Evolutionary conservation across 2,797 vertebrate genomes (phyloP), one percentile per base, ranked within the genome.

Genomic region (Thaleichthys pacificus): DNA sequence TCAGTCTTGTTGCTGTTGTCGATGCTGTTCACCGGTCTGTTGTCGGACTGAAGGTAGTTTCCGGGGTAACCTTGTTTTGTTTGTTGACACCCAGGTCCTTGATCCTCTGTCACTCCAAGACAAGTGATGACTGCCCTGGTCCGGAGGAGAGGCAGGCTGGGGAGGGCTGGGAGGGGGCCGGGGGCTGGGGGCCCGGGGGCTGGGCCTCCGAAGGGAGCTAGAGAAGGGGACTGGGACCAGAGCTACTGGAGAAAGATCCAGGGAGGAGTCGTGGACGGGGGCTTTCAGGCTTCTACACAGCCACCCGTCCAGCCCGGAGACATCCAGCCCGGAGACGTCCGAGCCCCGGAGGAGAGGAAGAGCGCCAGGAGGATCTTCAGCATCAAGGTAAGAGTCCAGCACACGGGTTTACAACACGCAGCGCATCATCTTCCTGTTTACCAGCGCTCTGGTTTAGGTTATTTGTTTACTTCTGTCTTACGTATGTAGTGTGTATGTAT

Each of bases 71-170:
- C 42, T 42, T 42, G 11, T 12, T 38, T 42, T 42, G 8, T 61
- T 28, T 22, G 14, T 61, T 24, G 60, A 61, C 12, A 30, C 95
- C 93, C 24, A 94, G 96, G 72, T 96, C 97, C 5, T 91, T 98
- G 61, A 94, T 97, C 70, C 93, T 98, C 64, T 98, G 97, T 75
- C 93, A 94, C 12, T 92, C 94, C 5, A 93, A 91, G 84, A 92
- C 80, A 73, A 94, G 89, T 0, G 96, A 97, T 0, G 96, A 96
- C 0, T 81, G 91, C 19, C 91, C 93, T 1, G 93, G 93, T 74
- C 91, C 91, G 0, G 95, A 96, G 0, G 95, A 96, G 79, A 92
- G 87, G 70, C 91, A 83, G 30, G 35, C 74, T 15, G 78, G 89
- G 0, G 90, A 92, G 5, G 73, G 87, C 8, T 90, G 91, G 8